Percentiles rank a stretch among this genome's conserved stretches.
These are phyloP conservation scores for Australoheros facetus DNA, from an alignment of 2,797 vertebrate species.

Conservation along the genomic window DNA sequence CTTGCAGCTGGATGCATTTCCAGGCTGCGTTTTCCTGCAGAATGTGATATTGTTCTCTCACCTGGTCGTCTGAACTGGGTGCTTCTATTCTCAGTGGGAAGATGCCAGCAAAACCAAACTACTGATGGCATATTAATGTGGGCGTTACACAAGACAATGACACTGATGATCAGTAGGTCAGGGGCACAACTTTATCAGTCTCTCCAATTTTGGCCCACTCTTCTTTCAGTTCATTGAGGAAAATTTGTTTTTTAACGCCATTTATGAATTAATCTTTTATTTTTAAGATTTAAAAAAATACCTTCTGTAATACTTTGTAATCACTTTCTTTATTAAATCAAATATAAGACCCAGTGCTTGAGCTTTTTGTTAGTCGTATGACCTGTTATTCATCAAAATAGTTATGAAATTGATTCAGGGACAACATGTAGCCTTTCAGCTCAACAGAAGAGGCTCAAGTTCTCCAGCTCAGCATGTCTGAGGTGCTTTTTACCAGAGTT, in stretches of 20 bases:
- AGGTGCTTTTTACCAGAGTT: background rate
- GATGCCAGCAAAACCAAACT: slow-evolving; percentile 25
- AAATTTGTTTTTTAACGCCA: too few relatives aligned
- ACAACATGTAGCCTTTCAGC: background rate
- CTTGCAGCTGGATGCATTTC: background rate
- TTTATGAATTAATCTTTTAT: too few relatives aligned
- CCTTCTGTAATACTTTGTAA: background rate
- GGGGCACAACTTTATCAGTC: too few relatives aligned
- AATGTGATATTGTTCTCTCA: slow-evolving; percentile 1
- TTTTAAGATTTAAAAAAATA: background rate
- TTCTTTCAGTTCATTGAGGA: too few relatives aligned
- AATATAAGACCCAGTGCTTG: background rate
- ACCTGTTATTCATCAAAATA: background rate
- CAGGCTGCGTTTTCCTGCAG: background rate
- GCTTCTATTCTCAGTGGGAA: background rate
- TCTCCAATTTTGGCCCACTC: too few relatives aligned
- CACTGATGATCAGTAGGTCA: background rate
- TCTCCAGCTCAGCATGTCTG: background rate
- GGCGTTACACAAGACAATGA: background rate
- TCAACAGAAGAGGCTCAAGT: background rate
- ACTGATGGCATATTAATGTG: background rate
- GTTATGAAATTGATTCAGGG: background rate
- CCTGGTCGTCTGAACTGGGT: background rate
- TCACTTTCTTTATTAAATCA: background rate
- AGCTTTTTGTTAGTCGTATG: background rate